Evolutionary conservation across 2,113 vertebrate species (phyloP).

Genomic region (Leptosomus discolor): DNA sequence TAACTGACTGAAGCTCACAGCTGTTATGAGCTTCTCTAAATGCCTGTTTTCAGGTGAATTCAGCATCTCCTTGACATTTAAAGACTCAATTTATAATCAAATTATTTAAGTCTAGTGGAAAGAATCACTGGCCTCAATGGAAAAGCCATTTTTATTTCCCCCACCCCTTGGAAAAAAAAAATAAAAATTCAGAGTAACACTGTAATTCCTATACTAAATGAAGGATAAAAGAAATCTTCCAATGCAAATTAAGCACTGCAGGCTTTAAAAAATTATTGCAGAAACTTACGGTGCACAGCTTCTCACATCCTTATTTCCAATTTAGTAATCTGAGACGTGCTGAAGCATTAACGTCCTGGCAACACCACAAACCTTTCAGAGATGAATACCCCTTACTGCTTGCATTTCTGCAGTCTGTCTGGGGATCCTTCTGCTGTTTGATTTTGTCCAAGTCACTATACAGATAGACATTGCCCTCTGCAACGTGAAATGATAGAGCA

Average conservation of each 20-base stretch:
- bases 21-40: slow-evolving; percentile 50
- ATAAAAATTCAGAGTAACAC: not conserved
- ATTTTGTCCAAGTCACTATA: not conserved
- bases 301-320: not conserved
- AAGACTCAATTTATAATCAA: slow-evolving; percentile 62
- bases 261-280: not conserved
- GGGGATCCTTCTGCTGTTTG: not conserved
- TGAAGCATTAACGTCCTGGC: not conserved
- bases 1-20: slow-evolving; percentile 6
- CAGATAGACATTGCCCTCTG: not conserved
- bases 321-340: not conserved
- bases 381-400: not conserved
- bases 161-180: not conserved
- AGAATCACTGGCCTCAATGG: slow-evolving; percentile 11
- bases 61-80: slow-evolving; percentile 68
- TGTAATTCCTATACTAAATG: not conserved
- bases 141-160: slow-evolving; percentile 26
- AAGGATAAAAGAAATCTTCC: not conserved
- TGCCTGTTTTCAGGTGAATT: slow-evolving; percentile 56
- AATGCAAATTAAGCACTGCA: not conserved
- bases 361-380: not conserved
- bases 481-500: not conserved
- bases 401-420: not conserved
- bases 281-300: not conserved
- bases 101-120: slow-evolving; percentile 60